These are phyloP conservation scores for Opisthograptis luteolata DNA, from an alignment of 2,888 invertebrate genomes.

Conservation along the genomic window DNA sequence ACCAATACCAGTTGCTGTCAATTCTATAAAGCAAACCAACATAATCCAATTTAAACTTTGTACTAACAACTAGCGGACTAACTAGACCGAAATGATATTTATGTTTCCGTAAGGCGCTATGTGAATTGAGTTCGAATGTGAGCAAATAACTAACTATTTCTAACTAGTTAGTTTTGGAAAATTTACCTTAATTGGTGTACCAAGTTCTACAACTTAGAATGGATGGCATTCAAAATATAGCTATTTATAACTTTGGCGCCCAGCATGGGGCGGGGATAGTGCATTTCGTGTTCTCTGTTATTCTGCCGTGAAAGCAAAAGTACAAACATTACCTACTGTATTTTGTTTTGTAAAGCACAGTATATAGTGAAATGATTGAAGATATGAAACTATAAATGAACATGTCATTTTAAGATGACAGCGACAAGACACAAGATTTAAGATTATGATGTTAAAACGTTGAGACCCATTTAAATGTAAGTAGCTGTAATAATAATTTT, in stretches of 20 bases:
- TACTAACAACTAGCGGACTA: slow-evolving; percentile 11
- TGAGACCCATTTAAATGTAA: too few species aligned
- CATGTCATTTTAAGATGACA: too few species aligned
- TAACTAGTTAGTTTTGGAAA: not conserved
- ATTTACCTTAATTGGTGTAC: not conserved
- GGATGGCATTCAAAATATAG: not conserved
- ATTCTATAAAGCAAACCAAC: slow-evolving; percentile 33
- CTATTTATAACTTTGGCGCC: not conserved
- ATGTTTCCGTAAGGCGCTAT: slow-evolving; percentile 21
- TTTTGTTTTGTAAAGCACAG: too few species aligned
- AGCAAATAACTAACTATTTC: slow-evolving; percentile 13
- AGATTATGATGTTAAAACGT: too few species aligned
- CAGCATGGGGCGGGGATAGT: not conserved
- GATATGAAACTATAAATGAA: too few species aligned
- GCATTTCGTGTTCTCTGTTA: not conserved
- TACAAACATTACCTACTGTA: too few species aligned
- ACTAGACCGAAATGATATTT: slow-evolving; percentile 28
- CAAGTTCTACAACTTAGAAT: too few species aligned
- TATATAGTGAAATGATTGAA: too few species aligned
- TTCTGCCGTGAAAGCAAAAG: too few species aligned
- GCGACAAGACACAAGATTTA: too few species aligned
- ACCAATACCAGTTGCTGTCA: slow-evolving; percentile 26
- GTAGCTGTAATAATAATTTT: too few species aligned
- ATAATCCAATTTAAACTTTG: slow-evolving; percentile 36
- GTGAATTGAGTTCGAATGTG: slow-evolving; percentile 8